Base-by-base conservation (phyloP, 2,888 invertebrate species). In the Campoletis raptor region DNA sequence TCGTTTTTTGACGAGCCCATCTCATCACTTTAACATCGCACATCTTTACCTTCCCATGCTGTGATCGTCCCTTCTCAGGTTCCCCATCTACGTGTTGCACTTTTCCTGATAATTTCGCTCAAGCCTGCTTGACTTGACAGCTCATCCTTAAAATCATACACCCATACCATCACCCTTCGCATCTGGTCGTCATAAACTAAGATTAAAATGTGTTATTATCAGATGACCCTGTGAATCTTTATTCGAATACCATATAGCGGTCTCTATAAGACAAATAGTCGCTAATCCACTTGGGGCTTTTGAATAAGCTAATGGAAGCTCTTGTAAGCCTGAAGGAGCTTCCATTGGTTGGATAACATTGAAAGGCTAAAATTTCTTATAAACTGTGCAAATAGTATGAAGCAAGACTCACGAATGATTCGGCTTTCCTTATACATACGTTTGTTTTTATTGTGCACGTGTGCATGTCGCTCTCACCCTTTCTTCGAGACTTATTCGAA, bases 381-480 rank as follows among this genome's bases (percentile, higher is more conserved):
- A 4, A 24, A 12, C 24, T 12, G 24, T 57, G n/a, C n/a, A 54
- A n/a, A 54, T n/a, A n/a, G n/a, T 54, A 54, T n/a, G n/a, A 8
- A n/a, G 9, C 52, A n/a, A 54, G 52, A 21, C 52, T 54, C n/a
- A 54, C 10, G 57, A 57, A 24, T 10, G 24, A 10, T 36, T 72
- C 36, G 72, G 24, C 64, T 37, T 37, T 72, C 67, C 81, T 72
- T 73, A 6, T 40, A 36, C 61, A 37, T 18, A 9, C 36, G 12
- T 48, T 8, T 42, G 45, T 72, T 76, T 54, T 67, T 57, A 61
- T 61, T 70, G 61, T 3, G 57, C 64, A 80, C 72, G 72, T 64
- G 80, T 48, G 48, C 80, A 61, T 64, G 57, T 72, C 42, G 57
- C 64, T 37, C 45, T 70, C 57, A 10, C 70, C 24, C 57, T 37